Percentiles rank a stretch among this genome's conserved stretches.
Evolutionary conservation across 2,797 vertebrate genomes (phyloP).

Genomic region (Pogoniulus pusillus): DNA sequence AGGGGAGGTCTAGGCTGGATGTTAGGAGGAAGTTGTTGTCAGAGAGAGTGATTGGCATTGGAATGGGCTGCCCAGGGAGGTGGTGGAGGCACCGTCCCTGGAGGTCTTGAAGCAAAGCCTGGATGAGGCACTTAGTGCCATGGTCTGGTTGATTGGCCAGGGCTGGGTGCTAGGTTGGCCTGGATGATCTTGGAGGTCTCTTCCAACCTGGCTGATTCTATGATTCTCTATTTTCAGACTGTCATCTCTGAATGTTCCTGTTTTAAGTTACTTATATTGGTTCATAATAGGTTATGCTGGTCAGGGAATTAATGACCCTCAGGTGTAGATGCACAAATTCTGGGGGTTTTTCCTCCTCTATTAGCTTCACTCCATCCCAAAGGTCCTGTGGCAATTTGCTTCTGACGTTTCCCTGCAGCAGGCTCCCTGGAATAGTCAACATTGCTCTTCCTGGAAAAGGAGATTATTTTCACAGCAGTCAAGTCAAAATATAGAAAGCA

Average conservation of each 20-base stretch:
- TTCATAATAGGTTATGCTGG: neutral
- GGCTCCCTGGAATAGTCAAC: neutral
- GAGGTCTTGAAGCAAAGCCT: too few relatives aligned
- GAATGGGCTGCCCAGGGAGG: too few relatives aligned
- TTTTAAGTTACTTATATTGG: neutral
- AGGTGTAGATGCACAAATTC: neutral
- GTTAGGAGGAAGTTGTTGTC: too few relatives aligned
- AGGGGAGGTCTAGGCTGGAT: too few relatives aligned
- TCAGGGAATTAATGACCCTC: neutral
- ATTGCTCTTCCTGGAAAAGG: slow-evolving; percentile 33
- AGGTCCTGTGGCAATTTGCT: neutral
- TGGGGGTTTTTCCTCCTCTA: neutral
- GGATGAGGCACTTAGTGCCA: too few relatives aligned
- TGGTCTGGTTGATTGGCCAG: too few relatives aligned
- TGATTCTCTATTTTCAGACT: slow-evolving; percentile 1
- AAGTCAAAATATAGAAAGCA: slow-evolving; percentile 43
- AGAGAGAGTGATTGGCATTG: too few relatives aligned
- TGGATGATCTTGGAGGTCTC: too few relatives aligned
- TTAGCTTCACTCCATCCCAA: neutral
- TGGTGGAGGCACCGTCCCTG: too few relatives aligned
- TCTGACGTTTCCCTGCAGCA: neutral
- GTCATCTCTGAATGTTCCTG: neutral
- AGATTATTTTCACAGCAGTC: slow-evolving; percentile 21
- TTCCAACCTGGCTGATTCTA: too few relatives aligned
- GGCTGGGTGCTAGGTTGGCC: too few relatives aligned